Percentiles rank a stretch among this genome's conserved stretches.
Evolutionary conservation across 2,113 vertebrate species (phyloP).

Genomic region (Trematomus loennbergii): DNA sequence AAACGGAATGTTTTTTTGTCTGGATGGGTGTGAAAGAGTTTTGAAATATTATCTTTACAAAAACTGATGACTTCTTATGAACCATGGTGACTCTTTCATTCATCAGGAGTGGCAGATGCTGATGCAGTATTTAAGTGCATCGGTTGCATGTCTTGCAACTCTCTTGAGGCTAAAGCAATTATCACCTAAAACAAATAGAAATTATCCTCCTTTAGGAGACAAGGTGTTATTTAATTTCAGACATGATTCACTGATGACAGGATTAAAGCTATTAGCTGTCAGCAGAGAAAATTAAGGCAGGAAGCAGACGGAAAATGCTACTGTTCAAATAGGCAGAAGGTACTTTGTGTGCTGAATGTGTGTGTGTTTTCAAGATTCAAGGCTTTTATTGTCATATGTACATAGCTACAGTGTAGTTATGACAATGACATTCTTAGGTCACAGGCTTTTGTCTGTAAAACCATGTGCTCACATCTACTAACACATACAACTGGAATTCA

Average conservation of each 20-base stretch:
- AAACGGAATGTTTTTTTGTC: background rate
- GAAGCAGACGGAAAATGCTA: background rate
- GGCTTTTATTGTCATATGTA: too few species aligned
- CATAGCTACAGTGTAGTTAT: too few species aligned
- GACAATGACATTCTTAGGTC: too few species aligned
- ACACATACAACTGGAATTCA: slow-evolving; percentile 14
- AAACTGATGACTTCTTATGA: background rate
- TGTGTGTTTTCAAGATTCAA: too few species aligned
- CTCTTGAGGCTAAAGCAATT: slow-evolving; percentile 52
- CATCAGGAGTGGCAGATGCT: background rate
- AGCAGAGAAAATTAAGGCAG: slow-evolving; percentile 3
- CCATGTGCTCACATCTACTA: slow-evolving; percentile 6
- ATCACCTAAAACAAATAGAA: slow-evolving; percentile 61
- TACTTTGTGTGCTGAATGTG: background rate
- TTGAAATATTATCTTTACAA: background rate
- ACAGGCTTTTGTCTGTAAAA: background rate
- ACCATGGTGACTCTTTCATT: slow-evolving; percentile 11
- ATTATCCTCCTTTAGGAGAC: slow-evolving; percentile 50
- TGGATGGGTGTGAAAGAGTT: background rate
- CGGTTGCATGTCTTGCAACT: slow-evolving; percentile 9
- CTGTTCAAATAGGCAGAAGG: background rate
- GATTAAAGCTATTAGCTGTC: slow-evolving; percentile 42
- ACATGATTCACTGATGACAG: slow-evolving; percentile 63
- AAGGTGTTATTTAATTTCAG: slow-evolving; percentile 65
- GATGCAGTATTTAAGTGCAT: slow-evolving; percentile 16